phyloP scores from a whole-genome alignment of 2,113 vertebrate genomes.

The Alethe castanea region DNA sequence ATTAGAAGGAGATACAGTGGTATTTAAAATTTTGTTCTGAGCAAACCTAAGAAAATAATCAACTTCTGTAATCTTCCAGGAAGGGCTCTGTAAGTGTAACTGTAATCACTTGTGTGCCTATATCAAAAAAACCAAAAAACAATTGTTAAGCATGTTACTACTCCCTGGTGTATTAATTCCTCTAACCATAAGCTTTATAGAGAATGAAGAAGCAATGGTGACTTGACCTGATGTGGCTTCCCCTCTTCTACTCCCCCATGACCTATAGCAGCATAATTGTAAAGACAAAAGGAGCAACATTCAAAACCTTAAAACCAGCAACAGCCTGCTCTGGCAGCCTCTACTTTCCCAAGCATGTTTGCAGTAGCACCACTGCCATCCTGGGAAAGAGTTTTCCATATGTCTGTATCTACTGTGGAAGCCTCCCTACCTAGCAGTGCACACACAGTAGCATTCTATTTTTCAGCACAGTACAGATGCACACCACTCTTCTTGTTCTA shows the following conservation, averaged over 20 bases:
- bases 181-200: background rate
- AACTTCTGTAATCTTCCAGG: background rate
- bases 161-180: background rate
- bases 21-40: background rate
- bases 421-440: accelerated
- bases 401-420: background rate
- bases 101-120: background rate
- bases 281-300: background rate
- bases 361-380: background rate
- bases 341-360: background rate
- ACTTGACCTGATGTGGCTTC: background rate
- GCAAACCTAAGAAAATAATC: background rate
- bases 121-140: background rate
- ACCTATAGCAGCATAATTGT: background rate
- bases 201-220: background rate
- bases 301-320: background rate
- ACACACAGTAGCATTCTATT: accelerated
- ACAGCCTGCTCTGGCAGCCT: background rate
- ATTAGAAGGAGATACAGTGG: background rate
- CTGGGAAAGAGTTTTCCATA: background rate
- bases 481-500: background rate
- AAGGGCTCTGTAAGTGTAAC: background rate
- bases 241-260: background rate
- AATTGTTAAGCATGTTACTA: background rate
- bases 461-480: background rate